Conservation (phyloP, 2,113 vertebrate species). For the Addax nasomaculatus region DNA sequence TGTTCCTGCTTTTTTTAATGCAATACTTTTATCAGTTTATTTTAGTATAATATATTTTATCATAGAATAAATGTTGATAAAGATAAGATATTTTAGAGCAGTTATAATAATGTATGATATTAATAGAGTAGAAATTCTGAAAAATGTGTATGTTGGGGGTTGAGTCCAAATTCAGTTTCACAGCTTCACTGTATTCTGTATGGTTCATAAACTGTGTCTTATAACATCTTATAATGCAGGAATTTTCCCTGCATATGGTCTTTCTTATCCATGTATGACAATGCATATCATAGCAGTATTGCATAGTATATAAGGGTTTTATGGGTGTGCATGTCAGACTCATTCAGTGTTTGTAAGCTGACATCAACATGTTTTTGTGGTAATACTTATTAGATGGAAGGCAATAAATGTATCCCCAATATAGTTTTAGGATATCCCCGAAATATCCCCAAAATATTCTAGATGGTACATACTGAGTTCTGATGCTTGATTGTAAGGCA, state of each 20-base stretch:
- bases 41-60: neutral
- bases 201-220: neutral
- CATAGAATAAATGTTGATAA: neutral
- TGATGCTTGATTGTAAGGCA: neutral
- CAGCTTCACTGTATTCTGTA: neutral
- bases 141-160: neutral
- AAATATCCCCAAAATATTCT: neutral
- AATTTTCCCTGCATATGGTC: neutral
- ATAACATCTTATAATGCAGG: neutral
- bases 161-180: neutral
- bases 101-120: neutral
- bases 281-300: neutral
- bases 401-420: neutral
- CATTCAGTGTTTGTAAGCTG: neutral
- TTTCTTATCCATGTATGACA: neutral
- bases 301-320: neutral
- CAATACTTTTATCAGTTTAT: neutral
- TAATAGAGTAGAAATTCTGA: neutral
- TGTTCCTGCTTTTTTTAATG: neutral
- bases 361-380: neutral
- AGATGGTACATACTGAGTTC: neutral
- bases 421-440: neutral
- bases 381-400: neutral
- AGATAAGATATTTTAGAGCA: neutral
- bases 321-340: neutral